Evolutionary conservation across 2,113 vertebrate genomes (phyloP), one percentile per base, ranked within the genome.

Genomic region (Gymnarchus niloticus): DNA sequence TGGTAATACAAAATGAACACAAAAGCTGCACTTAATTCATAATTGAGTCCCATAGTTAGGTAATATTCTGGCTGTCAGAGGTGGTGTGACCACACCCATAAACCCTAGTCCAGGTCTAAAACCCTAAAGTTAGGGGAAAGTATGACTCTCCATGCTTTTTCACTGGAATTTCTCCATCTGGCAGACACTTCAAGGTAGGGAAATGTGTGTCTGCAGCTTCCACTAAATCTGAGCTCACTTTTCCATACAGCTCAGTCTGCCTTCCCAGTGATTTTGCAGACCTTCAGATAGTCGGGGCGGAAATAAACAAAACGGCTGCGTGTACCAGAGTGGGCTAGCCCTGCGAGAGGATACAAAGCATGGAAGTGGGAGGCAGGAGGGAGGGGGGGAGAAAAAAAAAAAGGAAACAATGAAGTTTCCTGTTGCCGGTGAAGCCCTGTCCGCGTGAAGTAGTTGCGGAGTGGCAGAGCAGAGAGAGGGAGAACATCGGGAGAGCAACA

Each of bases 301-400:
- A 48, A 49, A 81, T n/a, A 85, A 80, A 46, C 56, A 83, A 33
- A 14, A 83, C 4, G 4, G 23, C 28, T 44, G 37, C 19, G 21
- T 48, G 59, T 52, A 9, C 56, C 56, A 33, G 23, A 51, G 25
- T 9, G 28, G 84, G 25, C 85, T 25, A 65, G 69, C 82, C 84
- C 80, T 25, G 52, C 82, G 82, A 44, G 52, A 84, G 56, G 6
- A 44, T 69, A 57, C 92, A 92, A 91, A 93, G 89, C 90, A 82
- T 93, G 91, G 92, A 94, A 92, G 90, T 86, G 89, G 91, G 91
- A 93, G 91, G 90, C 89, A 78, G 88, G 69, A 89, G 87, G 83
- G 12, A 5, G 12, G 12, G 1, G 1, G 1, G 37, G 37, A 41
- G 41, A 73, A 37, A 54, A 1, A 9, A 54, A 6, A 69, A 33